Percentiles rank a stretch among this genome's conserved stretches.
Conservation (phyloP, 1,140 invertebrate species). For the Hormaphis cornu region DNA sequence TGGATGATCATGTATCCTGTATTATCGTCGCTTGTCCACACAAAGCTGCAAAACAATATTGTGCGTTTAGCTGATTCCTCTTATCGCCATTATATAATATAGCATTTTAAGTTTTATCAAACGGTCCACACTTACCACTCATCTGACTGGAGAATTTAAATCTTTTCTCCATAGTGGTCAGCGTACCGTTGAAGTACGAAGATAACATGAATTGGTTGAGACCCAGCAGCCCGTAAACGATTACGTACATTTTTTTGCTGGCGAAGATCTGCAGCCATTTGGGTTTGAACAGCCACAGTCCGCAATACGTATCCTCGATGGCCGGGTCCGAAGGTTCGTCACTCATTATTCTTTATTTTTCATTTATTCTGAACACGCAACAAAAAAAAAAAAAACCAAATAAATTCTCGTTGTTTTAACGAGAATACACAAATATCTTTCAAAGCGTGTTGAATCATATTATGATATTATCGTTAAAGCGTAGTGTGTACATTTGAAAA, state of each 20-base stretch:
- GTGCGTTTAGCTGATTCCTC: too few relatives aligned
- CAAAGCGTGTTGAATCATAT: too few relatives aligned
- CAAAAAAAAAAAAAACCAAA: too few relatives aligned
- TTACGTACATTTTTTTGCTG: conserved; percentile 63
- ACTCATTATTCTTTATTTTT: neutral
- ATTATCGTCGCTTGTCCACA: too few relatives aligned
- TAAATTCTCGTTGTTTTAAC: too few relatives aligned
- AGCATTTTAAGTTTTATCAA: neutral
- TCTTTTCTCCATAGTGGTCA: conserved; percentile 69
- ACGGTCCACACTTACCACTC: conserved; percentile 47
- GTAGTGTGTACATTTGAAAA: too few relatives aligned
- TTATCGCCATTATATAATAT: too few relatives aligned
- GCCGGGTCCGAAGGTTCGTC: neutral
- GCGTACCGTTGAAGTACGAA: conserved; percentile 65
- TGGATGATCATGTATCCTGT: too few relatives aligned
- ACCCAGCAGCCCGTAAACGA: conserved; percentile 62
- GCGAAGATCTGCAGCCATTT: conserved; percentile 55
- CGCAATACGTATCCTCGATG: conserved; percentile 52
- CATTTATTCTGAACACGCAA: too few relatives aligned
- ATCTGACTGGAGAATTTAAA: conserved; percentile 69
- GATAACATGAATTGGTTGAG: conserved; percentile 65
- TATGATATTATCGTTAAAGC: too few relatives aligned
- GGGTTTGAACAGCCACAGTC: conserved; percentile 52
- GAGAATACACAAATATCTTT: too few relatives aligned
- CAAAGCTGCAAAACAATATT: too few relatives aligned